Base-by-base conservation (phyloP, 2,888 invertebrate species). In the Himalopsyche kuldschensis region DNA sequence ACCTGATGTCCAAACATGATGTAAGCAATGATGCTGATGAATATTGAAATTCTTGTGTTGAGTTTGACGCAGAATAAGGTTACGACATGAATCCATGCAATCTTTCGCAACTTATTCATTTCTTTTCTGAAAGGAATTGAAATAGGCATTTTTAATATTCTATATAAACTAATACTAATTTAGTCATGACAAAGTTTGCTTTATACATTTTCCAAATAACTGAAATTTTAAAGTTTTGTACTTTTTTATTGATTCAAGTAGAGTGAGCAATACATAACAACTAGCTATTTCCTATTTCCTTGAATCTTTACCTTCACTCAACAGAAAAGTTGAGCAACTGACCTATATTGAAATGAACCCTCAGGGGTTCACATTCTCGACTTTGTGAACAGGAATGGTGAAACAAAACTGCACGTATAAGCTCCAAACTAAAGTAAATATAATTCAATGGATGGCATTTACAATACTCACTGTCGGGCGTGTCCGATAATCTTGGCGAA, bases 41-140 rank as follows among this genome's bases (percentile, higher is more conserved):
- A 94, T 0, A 97, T 93, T 0, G 97, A 95, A 0, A 97, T 90
- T 88, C 97, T 96, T 0, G 96, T 95, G 84, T 96, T 95, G 84
- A 96, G 94, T 81, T 96, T 93, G 0, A 95, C 95, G 87, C 95
- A 95, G 0, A 95, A 95, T 87, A 94, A 92, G 87, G 95, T 92
- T 0, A 95, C 92, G 0, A 95, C 95, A 63, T 94, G 92, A 0
- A 95, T 93, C 89, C 94, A 94, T 0, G 94, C 93, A 86, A 94
- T 94, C 83, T 93, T 93, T 81, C 93, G 92, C 69, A 95, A 94
- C 0, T 94, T 93, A 83, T 92, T 92, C 88, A 95, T 93, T 90
- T 95, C 95, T 88, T 94, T 94, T 86, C 94, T 93, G 89, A 3
- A 87, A 89, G 10, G 63, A 15, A 30, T 69, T 35, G 24, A 69